Percentiles rank a stretch among this genome's conserved stretches.
phyloP scores from a whole-genome alignment of 2,113 vertebrate species.

The Raphicerus campestris region DNA sequence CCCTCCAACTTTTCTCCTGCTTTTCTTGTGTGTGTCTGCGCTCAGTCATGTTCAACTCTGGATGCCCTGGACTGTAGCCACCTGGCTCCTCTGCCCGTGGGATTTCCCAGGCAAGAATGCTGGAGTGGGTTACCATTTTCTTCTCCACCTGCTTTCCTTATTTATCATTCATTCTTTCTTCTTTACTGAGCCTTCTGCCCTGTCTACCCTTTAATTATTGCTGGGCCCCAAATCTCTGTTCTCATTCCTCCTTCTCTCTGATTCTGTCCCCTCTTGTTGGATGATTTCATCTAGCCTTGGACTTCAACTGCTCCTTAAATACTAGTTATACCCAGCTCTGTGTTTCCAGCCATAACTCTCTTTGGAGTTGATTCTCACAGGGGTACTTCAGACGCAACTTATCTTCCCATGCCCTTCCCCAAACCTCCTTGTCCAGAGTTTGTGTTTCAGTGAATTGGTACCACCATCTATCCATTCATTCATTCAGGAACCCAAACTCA shows the following conservation, averaged over 20 bases:
- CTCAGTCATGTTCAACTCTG: not conserved
- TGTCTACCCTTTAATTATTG: not conserved
- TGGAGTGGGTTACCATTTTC: not conserved
- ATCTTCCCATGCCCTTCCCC: not conserved
- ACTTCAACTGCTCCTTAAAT: not conserved
- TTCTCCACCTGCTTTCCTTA: not conserved
- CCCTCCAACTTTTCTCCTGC: not conserved
- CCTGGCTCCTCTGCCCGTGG: not conserved
- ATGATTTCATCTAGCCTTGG: not conserved
- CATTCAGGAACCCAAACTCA: not conserved
- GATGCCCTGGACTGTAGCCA: not conserved
- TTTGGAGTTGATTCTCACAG: not conserved
- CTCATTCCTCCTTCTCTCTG: not conserved
- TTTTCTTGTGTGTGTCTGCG: not conserved
- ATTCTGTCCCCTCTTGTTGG: not conserved
- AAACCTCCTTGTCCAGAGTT: not conserved
- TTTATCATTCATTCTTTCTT: not conserved
- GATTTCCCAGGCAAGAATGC: not conserved
- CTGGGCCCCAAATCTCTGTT: slow-evolving; percentile 35
- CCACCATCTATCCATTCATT: not conserved
- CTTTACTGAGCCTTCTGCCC: not conserved
- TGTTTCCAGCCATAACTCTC: not conserved
- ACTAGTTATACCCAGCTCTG: not conserved
- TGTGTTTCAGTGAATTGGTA: not conserved
- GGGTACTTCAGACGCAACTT: not conserved